These are phyloP conservation scores for Dugesia japonica DNA, from an alignment of 2,888 invertebrate species.

Conservation along the genomic window DNA sequence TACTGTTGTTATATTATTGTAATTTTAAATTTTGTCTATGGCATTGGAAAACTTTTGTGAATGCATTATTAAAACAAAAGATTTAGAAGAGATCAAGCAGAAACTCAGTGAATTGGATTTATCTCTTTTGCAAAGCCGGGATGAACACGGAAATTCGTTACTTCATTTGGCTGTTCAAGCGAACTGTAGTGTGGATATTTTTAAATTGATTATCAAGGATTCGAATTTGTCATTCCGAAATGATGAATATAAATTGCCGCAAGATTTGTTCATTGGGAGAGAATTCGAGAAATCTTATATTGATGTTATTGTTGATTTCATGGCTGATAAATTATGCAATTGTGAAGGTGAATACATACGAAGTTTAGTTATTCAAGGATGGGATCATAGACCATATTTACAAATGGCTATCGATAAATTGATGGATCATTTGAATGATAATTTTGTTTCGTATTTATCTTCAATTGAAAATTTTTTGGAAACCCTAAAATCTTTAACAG, in stretches of 20 bases:
- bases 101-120: neutral
- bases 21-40: neutral
- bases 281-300: neutral
- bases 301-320: neutral
- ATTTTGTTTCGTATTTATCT: neutral
- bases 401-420: neutral
- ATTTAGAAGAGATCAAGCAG: neutral
- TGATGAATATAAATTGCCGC: neutral
- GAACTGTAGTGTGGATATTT: neutral
- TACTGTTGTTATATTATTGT: neutral
- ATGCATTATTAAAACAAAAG: neutral
- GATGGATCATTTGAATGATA: slow-evolving; percentile 1
- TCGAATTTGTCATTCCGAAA: slow-evolving; percentile 1
- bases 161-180: neutral
- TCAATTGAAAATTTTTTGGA: neutral
- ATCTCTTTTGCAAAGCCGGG: neutral
- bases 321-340: neutral
- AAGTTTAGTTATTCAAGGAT: neutral
- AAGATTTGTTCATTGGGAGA: neutral
- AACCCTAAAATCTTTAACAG: neutral
- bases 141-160: neutral
- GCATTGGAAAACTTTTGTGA: slow-evolving; percentile 5
- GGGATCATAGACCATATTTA: neutral
- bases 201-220: neutral
- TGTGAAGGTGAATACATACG: neutral